These are phyloP conservation scores for Epirrita christyi DNA, from an alignment of 2,888 invertebrate genomes.

Conservation along the genomic window DNA sequence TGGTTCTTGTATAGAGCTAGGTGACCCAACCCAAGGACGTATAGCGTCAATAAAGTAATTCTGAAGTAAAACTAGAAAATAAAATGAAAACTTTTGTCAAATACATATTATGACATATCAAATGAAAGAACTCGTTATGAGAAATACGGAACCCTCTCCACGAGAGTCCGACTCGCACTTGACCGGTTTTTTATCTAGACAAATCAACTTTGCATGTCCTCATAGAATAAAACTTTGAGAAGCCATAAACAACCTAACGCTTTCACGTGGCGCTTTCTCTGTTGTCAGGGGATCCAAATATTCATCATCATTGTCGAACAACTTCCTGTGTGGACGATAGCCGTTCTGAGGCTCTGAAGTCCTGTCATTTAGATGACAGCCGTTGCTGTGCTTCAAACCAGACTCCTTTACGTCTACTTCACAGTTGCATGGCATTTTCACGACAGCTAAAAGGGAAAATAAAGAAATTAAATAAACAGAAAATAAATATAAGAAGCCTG, in stretches of 20 bases:
- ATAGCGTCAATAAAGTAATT: too few relatives aligned
- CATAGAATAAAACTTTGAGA: not conserved
- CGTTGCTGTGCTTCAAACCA: slow-evolving; percentile 46
- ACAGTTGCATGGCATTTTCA: slow-evolving; percentile 61
- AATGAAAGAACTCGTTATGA: too few relatives aligned
- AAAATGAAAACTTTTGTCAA: too few relatives aligned
- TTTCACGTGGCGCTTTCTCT: slow-evolving; percentile 44
- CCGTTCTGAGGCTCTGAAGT: slow-evolving; percentile 43
- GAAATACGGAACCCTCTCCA: too few relatives aligned
- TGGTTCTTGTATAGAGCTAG: too few relatives aligned
- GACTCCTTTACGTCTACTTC: slow-evolving; percentile 43
- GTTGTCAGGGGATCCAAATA: slow-evolving; percentile 16
- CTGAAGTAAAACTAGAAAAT: too few relatives aligned
- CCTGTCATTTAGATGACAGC: slow-evolving; percentile 46
- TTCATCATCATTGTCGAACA: slow-evolving; percentile 50
- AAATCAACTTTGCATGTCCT: not conserved
- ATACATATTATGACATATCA: too few relatives aligned
- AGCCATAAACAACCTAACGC: slow-evolving; percentile 60
- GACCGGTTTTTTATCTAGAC: too few relatives aligned
- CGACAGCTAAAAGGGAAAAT: slow-evolving; percentile 9
- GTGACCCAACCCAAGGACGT: too few relatives aligned
- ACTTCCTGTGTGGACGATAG: slow-evolving; percentile 59
- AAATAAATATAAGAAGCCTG: not conserved
- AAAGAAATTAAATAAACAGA: not conserved
- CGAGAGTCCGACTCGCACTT: too few relatives aligned